phyloP scores from a whole-genome alignment of 1,140 invertebrate genomes.

The Brachionus koreanus region DNA sequence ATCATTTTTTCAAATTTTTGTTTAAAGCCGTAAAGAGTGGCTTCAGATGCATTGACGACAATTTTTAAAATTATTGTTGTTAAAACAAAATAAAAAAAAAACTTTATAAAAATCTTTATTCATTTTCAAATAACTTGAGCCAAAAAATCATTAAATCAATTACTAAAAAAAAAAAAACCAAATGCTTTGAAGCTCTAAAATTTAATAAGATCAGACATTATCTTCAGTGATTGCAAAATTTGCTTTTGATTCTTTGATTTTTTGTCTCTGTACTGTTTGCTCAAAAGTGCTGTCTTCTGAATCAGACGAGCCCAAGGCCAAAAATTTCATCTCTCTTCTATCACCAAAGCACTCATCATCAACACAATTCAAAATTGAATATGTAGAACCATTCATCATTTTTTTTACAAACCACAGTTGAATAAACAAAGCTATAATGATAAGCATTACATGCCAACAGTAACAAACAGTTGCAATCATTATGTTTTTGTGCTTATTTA shows the following conservation, averaged over 20 bases:
- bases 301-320: not conserved
- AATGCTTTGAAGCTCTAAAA: not conserved
- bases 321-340: slow-evolving; percentile 16
- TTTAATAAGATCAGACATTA: not conserved
- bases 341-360: slow-evolving; percentile 17
- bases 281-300: slow-evolving; percentile 23
- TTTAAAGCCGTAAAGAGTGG: too few relatives aligned
- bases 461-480: slow-evolving; percentile 61
- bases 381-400: not conserved
- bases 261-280: not conserved
- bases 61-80: too few relatives aligned
- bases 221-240: slow-evolving; percentile 3
- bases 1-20: too few relatives aligned
- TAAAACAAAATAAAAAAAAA: too few relatives aligned
- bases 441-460: slow-evolving; percentile 56
- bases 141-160: too few relatives aligned
- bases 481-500: slow-evolving; percentile 58
- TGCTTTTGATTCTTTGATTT: not conserved
- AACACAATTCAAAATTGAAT: slow-evolving; percentile 2
- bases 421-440: not conserved
- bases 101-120: too few relatives aligned
- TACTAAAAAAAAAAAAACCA: not conserved
- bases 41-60: too few relatives aligned
- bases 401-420: slow-evolving; percentile 11
- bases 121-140: too few relatives aligned